Evolutionary conservation across 2,113 vertebrate genomes (phyloP), one percentile per base, ranked within the genome.

Genomic region (Alligator sinensis): DNA sequence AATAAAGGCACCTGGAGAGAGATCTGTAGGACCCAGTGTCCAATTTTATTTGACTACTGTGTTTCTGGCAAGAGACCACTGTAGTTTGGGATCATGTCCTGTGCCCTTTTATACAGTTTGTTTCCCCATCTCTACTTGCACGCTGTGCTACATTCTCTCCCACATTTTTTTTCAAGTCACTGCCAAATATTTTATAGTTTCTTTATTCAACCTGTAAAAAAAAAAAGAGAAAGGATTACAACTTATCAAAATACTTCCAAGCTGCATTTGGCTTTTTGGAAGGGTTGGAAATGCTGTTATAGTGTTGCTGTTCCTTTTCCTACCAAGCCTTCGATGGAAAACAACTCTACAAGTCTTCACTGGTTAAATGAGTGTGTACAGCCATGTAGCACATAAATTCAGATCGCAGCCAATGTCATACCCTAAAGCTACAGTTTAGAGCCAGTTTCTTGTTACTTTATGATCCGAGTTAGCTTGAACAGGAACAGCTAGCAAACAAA

Each of bases 401-500:
- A 96, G 89, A 58, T 95, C 92, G 70, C 93, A 66, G 82, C 82
- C 84, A 6, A 77, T 54, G 83, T 70, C 89, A 18, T 3, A 91
- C 86, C 97, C 94, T 96, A 89, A 89, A 95, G 97, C 95, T 91
- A 97, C 84, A 5, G 82, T 64, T 61, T 68, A 85, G 70, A 88
- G 84, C 91, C 91, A 62, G 59, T 93, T 38, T 72, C 86, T 97
- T 76, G 63, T 77, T 82, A 27, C 93, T 94, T 97, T 89, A 94
- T 78, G 85, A 85, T 87, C 87, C 81, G 66, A 70, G 86, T 63
- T 87, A 80, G 88, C 77, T 70, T 58, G 84, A 77, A 90, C 95
- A 96, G 95, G 93, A 97, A 95, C 77, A 95, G 94, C 91, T 54
- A 92, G 95, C 91, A 97, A 96, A 95, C 87, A 96, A 92, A 91